phyloP scores from a whole-genome alignment of 2,888 invertebrate genomes.

The Sarcophaga variegata region DNA sequence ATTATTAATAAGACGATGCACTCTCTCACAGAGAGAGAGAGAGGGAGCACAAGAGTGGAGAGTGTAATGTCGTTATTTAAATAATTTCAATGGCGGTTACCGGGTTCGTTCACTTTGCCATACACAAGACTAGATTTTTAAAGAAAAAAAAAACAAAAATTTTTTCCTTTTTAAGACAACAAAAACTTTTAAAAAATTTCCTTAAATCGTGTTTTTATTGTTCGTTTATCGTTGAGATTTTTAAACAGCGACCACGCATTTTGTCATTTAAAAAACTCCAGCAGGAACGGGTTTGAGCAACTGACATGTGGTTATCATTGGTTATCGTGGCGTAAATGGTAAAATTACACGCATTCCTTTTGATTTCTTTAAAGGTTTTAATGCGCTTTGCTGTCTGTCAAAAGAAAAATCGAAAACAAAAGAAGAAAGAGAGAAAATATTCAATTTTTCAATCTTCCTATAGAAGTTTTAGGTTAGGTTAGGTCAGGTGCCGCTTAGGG shows the following conservation, averaged over 20 bases:
- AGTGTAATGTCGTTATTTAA: neutral
- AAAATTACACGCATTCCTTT: constrained; percentile 5
- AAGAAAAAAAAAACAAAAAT: neutral
- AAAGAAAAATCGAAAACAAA: too few species aligned
- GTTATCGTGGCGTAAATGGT: constrained; percentile 9
- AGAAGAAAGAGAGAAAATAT: too few species aligned
- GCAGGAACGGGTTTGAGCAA: neutral
- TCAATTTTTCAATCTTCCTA: too few species aligned
- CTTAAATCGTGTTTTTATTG: too few species aligned
- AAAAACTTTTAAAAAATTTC: too few species aligned
- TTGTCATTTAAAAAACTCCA: neutral
- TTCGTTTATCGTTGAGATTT: neutral
- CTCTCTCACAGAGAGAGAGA: too few species aligned
- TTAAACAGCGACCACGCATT: neutral
- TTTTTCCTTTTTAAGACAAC: too few species aligned
- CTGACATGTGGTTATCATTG: neutral
- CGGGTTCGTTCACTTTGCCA: neutral
- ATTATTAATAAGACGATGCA: too few species aligned
- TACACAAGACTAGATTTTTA: neutral
- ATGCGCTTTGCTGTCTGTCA: neutral
- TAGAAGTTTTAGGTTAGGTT: too few species aligned
- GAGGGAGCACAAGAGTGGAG: neutral
- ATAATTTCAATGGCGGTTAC: neutral
- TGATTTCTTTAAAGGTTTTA: neutral
- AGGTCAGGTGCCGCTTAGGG: too few species aligned